Base-by-base conservation (phyloP, 2,888 invertebrate genomes). In the Andrena praecox region DNA sequence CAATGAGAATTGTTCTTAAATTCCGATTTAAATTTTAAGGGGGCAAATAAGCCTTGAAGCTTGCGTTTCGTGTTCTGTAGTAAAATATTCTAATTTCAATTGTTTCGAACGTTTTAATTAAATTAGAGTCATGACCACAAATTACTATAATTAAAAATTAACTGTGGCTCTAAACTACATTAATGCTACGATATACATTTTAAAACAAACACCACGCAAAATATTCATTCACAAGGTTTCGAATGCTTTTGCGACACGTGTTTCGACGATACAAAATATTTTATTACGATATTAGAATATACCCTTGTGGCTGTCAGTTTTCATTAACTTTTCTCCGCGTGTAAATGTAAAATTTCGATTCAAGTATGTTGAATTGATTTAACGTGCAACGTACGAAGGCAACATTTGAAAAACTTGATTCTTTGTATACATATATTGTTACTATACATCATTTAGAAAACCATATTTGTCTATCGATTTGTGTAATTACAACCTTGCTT, bases 41-140 rank as follows among this genome's bases (percentile, higher is more conserved):
- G 63, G 74, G 77, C 69, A 83, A 81, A 81, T 63, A 82, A 84
- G 68, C 63, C 71, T 81, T 74, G 54, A 74, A 77, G 70, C 12
- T 54, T 64, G 42, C n/a, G 1, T 48, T 8, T 3, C 50, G 42
- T 50, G 33, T 33, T 64, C 33, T 50, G 5, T 8, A 62, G 48
- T 63, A 66, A 59, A 12, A 59, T 33, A 62, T 64, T 68, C 7
- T 42, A 60, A 20, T 24, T 60, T 2, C 16, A 69, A 54, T 62
- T 12, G 29, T n/a, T 68, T 56, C n/a, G 29, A 68, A 35, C 31
- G 42, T 62, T 67, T 24, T 4, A 64, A n/a, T 10, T 62, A 68
- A 62, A 24, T 35, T 31, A 31, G 66, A 59, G 24, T 56, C 4
- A 48, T 27, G 42, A 42, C 5, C 42, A 16, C 42, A 42, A 42